These are phyloP conservation scores for Stenoptilia bipunctidactyla DNA, from an alignment of 2,888 invertebrate genomes.

Conservation along the genomic window DNA sequence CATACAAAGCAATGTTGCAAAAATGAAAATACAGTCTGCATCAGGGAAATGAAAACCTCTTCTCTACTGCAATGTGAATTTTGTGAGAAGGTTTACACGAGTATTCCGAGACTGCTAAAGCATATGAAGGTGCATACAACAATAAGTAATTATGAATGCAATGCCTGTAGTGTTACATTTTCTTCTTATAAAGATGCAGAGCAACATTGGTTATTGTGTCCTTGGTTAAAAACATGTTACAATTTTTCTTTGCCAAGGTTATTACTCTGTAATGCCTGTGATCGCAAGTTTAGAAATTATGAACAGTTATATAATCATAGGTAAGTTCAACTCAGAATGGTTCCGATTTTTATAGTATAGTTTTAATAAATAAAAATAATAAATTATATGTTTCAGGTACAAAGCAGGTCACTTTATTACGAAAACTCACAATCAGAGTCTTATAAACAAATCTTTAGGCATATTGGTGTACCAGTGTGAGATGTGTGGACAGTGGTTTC, in stretches of 20 bases:
- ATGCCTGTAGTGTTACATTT: constrained; percentile 52
- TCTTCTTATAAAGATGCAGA: constrained; percentile 46
- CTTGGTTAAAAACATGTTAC: constrained; percentile 47
- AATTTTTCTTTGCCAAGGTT: constrained; percentile 51
- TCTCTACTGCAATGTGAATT: constrained; percentile 58
- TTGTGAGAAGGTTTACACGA: constrained; percentile 59
- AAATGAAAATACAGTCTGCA: constrained; percentile 29
- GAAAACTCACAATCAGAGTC: constrained; percentile 31
- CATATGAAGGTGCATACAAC: constrained; percentile 70
- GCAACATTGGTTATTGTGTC: constrained; percentile 52
- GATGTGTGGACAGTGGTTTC: constrained; percentile 43
- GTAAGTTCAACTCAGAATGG: too few relatives aligned
- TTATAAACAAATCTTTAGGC: constrained; percentile 22
- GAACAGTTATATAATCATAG: constrained; percentile 62
- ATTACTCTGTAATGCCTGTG: constrained; percentile 57
- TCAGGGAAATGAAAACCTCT: constrained; percentile 57
- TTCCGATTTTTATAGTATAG: background rate
- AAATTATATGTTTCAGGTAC: constrained; percentile 50
- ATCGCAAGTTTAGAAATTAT: constrained; percentile 57
- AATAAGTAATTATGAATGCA: constrained; percentile 76
- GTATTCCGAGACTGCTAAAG: constrained; percentile 48
- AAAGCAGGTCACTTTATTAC: constrained; percentile 52
- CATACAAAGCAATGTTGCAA: constrained; percentile 46
- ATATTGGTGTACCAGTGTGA: constrained; percentile 56
- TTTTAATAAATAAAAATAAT: background rate